Evolutionary conservation across 2,888 invertebrate species (phyloP).

Genomic region (Dione vanillae): DNA sequence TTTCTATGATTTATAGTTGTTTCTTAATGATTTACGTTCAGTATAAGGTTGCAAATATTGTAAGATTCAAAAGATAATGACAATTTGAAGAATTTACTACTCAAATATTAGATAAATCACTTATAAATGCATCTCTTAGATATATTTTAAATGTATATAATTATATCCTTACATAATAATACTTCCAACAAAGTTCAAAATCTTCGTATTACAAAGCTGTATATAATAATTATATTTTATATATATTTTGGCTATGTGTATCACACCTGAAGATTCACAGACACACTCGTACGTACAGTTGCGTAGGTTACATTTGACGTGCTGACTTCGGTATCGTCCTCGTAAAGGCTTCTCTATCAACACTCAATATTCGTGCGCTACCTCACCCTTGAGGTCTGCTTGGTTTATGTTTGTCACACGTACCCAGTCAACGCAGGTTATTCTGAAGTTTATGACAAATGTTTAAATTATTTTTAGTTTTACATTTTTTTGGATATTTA

Average conservation of each 20-base stretch:
- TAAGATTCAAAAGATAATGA: background rate
- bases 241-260: background rate
- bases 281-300: slow-evolving; percentile 19
- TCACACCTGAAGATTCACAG: slow-evolving; percentile 20
- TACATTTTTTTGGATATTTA: background rate
- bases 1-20: slow-evolving; percentile 6
- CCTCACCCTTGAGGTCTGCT: slow-evolving; percentile 22
- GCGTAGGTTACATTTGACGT: slow-evolving; percentile 10
- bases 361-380: slow-evolving; percentile 20
- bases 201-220: background rate
- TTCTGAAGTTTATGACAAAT: background rate
- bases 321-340: slow-evolving; percentile 25
- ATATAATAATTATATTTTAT: background rate
- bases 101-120: background rate
- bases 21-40: background rate
- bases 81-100: background rate
- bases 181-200: background rate
- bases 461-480: background rate
- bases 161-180: background rate
- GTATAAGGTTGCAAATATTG: background rate
- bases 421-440: background rate
- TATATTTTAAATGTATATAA: background rate
- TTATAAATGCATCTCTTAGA: background rate
- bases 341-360: slow-evolving; percentile 26
- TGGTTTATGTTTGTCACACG: slow-evolving; percentile 13